Evolutionary conservation across 2,888 invertebrate species (phyloP).

Genomic region (Drosophila nigritarsus): DNA sequence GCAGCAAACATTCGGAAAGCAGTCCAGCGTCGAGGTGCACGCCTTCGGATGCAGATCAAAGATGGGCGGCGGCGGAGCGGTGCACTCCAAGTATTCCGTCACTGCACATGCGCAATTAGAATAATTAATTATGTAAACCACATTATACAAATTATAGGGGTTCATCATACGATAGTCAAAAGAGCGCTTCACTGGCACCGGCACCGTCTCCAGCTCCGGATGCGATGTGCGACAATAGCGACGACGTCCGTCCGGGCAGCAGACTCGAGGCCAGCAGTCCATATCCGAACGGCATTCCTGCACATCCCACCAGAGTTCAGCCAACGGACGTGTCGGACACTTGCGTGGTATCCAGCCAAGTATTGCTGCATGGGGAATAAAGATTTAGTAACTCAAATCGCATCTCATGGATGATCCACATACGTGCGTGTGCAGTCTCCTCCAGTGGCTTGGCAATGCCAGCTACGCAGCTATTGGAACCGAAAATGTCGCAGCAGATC

Average conservation of each 20-base stretch:
- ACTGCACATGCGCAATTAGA: slow-evolving; percentile 70
- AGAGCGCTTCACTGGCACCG: slow-evolving; percentile 88
- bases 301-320: slow-evolving; percentile 90
- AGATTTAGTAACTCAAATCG: neutral
- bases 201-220: slow-evolving; percentile 87
- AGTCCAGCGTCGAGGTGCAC: slow-evolving; percentile 90
- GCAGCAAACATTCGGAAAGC: slow-evolving; percentile 92
- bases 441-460: slow-evolving; percentile 87
- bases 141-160: neutral
- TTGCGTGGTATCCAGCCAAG: slow-evolving; percentile 90
- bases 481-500: slow-evolving; percentile 84
- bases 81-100: slow-evolving; percentile 90
- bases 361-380: slow-evolving; percentile 86
- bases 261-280: slow-evolving; percentile 91
- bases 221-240: slow-evolving; percentile 90
- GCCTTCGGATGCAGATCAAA: slow-evolving; percentile 90
- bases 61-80: slow-evolving; percentile 88
- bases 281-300: slow-evolving; percentile 89
- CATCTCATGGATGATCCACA: slow-evolving; percentile 25
- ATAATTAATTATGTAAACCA: neutral
- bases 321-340: slow-evolving; percentile 89
- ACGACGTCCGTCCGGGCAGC: slow-evolving; percentile 89
- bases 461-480: slow-evolving; percentile 87
- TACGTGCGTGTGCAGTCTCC: slow-evolving; percentile 82
- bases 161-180: slow-evolving; percentile 87